Conservation (phyloP, 2,797 vertebrate genomes). For the Epinephelus malabaricus region DNA sequence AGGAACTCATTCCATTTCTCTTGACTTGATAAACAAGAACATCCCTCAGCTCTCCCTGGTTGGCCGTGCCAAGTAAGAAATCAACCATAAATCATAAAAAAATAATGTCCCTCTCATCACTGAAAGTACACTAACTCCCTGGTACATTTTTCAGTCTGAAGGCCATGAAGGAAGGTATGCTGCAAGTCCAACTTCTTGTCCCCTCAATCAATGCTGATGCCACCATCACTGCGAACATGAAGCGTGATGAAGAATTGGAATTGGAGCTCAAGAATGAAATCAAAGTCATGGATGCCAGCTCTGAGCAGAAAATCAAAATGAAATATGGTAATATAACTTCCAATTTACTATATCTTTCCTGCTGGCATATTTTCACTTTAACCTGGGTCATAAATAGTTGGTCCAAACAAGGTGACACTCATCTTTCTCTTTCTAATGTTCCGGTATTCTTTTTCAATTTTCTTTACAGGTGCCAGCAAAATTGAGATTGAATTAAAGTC, state of each 20-base stretch:
- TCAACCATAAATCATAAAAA: not conserved
- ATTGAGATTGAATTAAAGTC: constrained; percentile 89
- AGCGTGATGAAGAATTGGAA: constrained; percentile 76
- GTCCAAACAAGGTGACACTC: not conserved
- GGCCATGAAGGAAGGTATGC: constrained; percentile 83
- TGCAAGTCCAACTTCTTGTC: constrained; percentile 88
- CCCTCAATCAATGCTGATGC: constrained; percentile 87
- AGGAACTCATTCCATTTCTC: constrained; percentile 85
- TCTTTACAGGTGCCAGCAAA: constrained; percentile 82
- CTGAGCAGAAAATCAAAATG: constrained; percentile 86
- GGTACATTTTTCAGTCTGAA: constrained; percentile 80
- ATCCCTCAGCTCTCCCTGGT: constrained; percentile 89
- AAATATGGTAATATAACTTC: constrained; percentile 87
- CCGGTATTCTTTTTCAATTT: not conserved
- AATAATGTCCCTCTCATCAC: not conserved
- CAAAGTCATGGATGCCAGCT: constrained; percentile 77
- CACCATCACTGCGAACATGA: constrained; percentile 84
- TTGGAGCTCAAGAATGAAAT: constrained; percentile 89
- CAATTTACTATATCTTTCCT: not conserved
- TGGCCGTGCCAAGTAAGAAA: constrained; percentile 89
- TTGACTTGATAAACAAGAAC: constrained; percentile 92
- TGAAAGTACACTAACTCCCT: constrained; percentile 16
- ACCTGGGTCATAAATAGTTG: no score
- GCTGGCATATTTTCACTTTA: no score
- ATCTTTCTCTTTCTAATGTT: not conserved